Evolutionary conservation across 2,113 vertebrate genomes (phyloP), one percentile per base, ranked within the genome.

Genomic region (Grallaria varia): DNA sequence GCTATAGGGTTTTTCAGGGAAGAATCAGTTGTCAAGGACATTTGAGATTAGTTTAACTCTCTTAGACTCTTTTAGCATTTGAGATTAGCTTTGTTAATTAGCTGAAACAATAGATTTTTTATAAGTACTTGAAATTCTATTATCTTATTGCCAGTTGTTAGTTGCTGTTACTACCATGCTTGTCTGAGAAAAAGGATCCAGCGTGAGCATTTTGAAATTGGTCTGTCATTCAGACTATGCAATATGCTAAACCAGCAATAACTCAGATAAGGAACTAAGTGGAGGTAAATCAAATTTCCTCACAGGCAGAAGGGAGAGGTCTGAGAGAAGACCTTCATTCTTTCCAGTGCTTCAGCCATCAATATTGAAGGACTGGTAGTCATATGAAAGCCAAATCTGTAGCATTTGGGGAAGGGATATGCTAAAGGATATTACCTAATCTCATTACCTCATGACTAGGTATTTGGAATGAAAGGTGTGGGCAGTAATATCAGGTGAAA

Each of bases 31-130:
- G 62, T 87, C 73, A 94, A 93, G 66, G 95, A 39, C 66, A 37
- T 87, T 82, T 82, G 27, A 89, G 74, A 91, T 89, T 68, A 87
- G 23, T 81, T 93, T 93, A 89, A 58, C 24, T 40, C 19, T 84
- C 66, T 66, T 30, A 81, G 56, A 68, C 44, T 93, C 69, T 84
- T 84, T n/a, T 42, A 87, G 45, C 31, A 49, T 85, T 84, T 79
- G 56, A 87, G 78, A 91, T 94, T 90, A 73, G 71, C 35, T 68
- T 87, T 79, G 28, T 67, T 95, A 91, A 94, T 91, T 95, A 76
- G 17, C 71, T 95, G 18, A 87, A 89, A 44, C 33, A 84, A 63
- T 84, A 67, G 77, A 56, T 96, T 89, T 89, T 30, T 28, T 93
- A 25, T 39, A 87, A 82, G 66, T 64, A 64, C 24, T 95, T 75